Evolutionary conservation across 1,140 invertebrate species (phyloP).

Genomic region (Nasonia vitripennis): DNA sequence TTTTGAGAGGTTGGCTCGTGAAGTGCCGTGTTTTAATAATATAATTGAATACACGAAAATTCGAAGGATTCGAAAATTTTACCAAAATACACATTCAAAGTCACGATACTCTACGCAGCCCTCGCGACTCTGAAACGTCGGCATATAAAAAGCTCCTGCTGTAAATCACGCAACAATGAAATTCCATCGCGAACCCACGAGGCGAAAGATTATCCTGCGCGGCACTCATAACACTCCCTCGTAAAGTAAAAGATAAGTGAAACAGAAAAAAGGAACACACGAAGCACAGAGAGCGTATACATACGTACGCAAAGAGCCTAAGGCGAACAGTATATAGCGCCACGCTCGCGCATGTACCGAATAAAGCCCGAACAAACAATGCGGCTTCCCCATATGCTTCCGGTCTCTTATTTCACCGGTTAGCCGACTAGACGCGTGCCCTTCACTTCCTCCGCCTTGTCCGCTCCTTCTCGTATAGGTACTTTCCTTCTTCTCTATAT

Average conservation of each 20-base stretch:
- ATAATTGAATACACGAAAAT: too few relatives aligned
- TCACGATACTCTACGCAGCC: too few relatives aligned
- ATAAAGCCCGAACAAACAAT: constrained; percentile 71
- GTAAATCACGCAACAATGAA: neutral
- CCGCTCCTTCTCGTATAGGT: constrained; percentile 30
- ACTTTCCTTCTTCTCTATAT: constrained; percentile 23
- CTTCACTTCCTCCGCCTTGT: constrained; percentile 59
- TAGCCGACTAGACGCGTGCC: constrained; percentile 68
- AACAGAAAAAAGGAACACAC: constrained; percentile 1
- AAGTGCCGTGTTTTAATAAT: neutral
- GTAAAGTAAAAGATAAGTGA: constrained; percentile 12
- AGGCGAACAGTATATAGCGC: neutral
- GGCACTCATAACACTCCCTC: constrained; percentile 12
- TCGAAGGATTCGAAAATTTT: too few relatives aligned
- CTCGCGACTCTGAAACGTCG: neutral
- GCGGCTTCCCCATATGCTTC: constrained; percentile 73
- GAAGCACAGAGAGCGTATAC: constrained; percentile 8
- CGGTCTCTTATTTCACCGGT: constrained; percentile 74
- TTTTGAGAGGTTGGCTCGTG: constrained; percentile 15
- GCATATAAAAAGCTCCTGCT: neutral
- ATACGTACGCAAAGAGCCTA: neutral
- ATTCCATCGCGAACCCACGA: neutral
- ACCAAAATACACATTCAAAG: too few relatives aligned
- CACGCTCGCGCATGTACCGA: constrained; percentile 41
- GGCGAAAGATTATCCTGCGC: constrained; percentile 14